Evolutionary conservation across 1,140 invertebrate species (phyloP), one percentile per base, ranked within the genome.

Genomic region (Oryctes rhinoceros): DNA sequence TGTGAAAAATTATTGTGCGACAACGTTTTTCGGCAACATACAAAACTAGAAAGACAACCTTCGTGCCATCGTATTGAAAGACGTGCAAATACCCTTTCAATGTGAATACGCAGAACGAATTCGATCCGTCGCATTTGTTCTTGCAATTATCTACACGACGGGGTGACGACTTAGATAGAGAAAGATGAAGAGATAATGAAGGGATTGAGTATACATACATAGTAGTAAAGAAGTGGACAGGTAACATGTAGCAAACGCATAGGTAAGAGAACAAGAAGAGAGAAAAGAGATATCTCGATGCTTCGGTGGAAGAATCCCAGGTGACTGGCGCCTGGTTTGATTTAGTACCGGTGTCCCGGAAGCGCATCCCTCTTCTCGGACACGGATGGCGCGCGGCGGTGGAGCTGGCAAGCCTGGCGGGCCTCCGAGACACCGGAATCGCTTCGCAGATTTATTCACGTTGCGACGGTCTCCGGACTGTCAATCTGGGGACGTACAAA

Each of bases 251-350:
- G 24, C 37, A 39, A n/a, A 67, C 7, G 7, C 4, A 67, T 6
- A 67, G 65, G 18, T 13, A 24, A 35, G 30, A 20, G 80, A 74
- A 75, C 53, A 75, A 71, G 80, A n/a, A 24, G 47, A 76, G 47
- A 67, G 74, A 78, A 37, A 67, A 24, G 65, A 67, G 81, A 82
- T 81, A 82, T 83, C 82, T 83, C 79, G 82, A 82, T 83, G 81
- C 82, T 81, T 82, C 78, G 81, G 81, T 83, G 81, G 48, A 37
- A 76, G 67, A 81, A 18, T 81, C 83, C 82, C 82, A 84, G 83
- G 83, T 83, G 82, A 83, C 79, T 83, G 83, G 83, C 82, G 83
- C 82, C 82, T 83, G 47, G 81, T 84, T 84, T 84, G 83, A 84
- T 84, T 84, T 84, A 84, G 80, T 81, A 78, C 80, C 82, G 83